Conservation (phyloP, 2,113 vertebrate species). For the Alectura lathami region DNA sequence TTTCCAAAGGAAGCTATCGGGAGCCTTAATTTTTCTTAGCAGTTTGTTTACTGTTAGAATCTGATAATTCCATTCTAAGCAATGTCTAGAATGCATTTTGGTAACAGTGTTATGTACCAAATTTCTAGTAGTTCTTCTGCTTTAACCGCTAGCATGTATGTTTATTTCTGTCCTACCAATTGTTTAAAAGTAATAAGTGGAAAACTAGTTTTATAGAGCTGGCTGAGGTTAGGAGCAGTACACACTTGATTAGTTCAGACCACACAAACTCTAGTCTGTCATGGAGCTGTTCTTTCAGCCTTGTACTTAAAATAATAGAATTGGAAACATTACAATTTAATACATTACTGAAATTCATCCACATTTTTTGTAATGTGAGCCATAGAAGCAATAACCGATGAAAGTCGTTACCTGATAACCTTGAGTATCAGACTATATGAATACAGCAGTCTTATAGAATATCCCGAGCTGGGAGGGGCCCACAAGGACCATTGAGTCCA, state of each 20-base stretch:
- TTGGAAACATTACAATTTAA: background rate
- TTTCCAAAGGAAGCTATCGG: background rate
- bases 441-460: background rate
- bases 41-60: background rate
- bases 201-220: background rate
- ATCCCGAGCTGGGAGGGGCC: background rate
- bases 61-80: background rate
- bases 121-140: background rate
- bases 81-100: background rate
- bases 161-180: background rate
- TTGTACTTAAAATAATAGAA: background rate
- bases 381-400: background rate
- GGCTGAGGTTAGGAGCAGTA: background rate
- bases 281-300: conserved; percentile 12
- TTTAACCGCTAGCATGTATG: background rate
- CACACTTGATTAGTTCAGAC: conserved; percentile 1
- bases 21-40: background rate
- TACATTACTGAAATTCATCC: background rate
- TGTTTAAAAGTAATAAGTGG: background rate
- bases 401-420: background rate
- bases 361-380: background rate
- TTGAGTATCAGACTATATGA: background rate
- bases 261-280: conserved; percentile 25
- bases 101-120: background rate
- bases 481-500: background rate